phyloP scores from a whole-genome alignment of 2,113 vertebrate species.

The Lethenteron camtschaticum region DNA sequence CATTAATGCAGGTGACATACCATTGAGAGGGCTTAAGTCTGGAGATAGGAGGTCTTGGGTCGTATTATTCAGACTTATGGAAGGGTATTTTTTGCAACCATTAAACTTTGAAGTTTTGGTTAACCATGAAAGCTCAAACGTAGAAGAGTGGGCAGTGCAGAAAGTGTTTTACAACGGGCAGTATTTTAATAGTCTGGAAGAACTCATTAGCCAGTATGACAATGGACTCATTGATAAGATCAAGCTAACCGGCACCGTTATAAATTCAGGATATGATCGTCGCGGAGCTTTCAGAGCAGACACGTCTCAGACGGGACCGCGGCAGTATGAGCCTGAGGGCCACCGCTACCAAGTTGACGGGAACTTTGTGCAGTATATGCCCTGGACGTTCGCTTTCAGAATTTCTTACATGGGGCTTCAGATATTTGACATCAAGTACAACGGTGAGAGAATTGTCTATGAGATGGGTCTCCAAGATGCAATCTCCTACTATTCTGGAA shows the following conservation, averaged over 20 bases:
- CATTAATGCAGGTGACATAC: constrained; percentile 41
- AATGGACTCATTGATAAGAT: constrained; percentile 18
- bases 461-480: constrained; percentile 63
- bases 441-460: constrained; percentile 36
- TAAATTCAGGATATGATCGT: constrained; percentile 16
- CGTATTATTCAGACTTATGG: constrained; percentile 34
- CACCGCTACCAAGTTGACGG: constrained; percentile 29
- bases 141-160: constrained; percentile 30
- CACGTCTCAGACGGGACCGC: constrained; percentile 17
- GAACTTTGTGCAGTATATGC: constrained; percentile 35
- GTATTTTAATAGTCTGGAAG: constrained; percentile 33
- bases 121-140: constrained; percentile 33
- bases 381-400: constrained; percentile 59
- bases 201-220: constrained; percentile 31
- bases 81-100: constrained; percentile 60
- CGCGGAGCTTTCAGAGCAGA: neutral
- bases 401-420: constrained; percentile 36
- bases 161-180: constrained; percentile 52
- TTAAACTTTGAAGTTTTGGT: constrained; percentile 53
- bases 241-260: neutral
- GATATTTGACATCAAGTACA: constrained; percentile 41
- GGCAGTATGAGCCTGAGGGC: constrained; percentile 33
- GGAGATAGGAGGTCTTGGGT: constrained; percentile 53
- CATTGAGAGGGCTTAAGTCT: constrained; percentile 37
- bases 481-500: constrained; percentile 43